Percentiles rank a stretch among this genome's conserved stretches.
These are phyloP conservation scores for Erythrocebus patas DNA, from an alignment of 2,113 vertebrate genomes.

Conservation along the genomic window DNA sequence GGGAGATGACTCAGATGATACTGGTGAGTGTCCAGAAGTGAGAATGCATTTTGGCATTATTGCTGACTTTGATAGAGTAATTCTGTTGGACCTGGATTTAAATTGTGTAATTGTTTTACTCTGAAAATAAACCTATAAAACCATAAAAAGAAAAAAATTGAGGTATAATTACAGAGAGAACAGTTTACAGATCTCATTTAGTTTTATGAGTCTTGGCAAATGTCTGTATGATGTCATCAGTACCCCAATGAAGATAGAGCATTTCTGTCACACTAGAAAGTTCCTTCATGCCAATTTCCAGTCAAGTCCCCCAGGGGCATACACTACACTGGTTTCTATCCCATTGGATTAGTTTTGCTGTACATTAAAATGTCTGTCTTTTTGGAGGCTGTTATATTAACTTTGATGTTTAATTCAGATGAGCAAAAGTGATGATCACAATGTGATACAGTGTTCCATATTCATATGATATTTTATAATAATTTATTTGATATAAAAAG, in stretches of 20 bases:
- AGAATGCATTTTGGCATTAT: too few relatives aligned
- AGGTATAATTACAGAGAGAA: neutral
- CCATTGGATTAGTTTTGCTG: neutral
- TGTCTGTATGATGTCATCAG: neutral
- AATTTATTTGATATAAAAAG: constrained; percentile 1
- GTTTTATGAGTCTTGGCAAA: neutral
- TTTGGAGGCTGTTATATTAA: neutral
- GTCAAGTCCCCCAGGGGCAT: neutral
- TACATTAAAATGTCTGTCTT: neutral
- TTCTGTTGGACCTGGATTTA: too few relatives aligned
- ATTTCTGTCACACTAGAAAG: neutral
- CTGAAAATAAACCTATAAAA: too few relatives aligned
- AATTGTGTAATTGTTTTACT: too few relatives aligned
- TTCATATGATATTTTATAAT: neutral
- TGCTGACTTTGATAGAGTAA: too few relatives aligned
- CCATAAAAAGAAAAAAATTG: neutral
- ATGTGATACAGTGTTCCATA: neutral
- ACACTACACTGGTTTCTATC: neutral
- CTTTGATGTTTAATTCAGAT: neutral
- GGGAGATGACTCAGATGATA: too few relatives aligned
- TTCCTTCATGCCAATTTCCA: neutral
- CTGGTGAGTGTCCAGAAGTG: too few relatives aligned
- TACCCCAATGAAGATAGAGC: neutral
- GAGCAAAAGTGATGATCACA: neutral
- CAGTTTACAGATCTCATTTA: neutral